Percentiles rank a stretch among this genome's conserved stretches.
Conservation (phyloP, 2,113 vertebrate genomes). For the Oryctolagus cuniculus region DNA sequence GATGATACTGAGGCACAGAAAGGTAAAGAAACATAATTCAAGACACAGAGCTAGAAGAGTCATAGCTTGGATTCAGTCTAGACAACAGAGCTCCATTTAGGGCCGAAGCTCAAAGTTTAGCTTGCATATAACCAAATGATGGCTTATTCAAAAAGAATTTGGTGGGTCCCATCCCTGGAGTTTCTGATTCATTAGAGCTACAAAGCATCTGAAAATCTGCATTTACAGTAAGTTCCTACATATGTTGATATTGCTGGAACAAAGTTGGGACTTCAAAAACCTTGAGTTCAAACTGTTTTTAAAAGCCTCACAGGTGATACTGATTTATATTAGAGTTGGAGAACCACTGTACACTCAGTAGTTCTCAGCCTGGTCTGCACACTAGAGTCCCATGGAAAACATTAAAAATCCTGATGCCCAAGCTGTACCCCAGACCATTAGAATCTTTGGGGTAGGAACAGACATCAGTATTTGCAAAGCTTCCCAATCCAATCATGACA, state of each 20-base stretch:
- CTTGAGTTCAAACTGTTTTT: neutral
- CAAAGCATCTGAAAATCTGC: neutral
- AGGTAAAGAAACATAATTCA: neutral
- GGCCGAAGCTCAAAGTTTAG: neutral
- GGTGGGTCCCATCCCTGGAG: neutral
- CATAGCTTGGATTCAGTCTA: neutral
- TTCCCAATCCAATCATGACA: fast-evolving
- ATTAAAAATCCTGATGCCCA: neutral
- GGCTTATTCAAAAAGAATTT: neutral
- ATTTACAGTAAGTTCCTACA: neutral
- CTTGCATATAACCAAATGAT: neutral
- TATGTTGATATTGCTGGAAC: neutral
- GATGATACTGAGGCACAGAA: neutral
- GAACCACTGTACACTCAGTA: neutral
- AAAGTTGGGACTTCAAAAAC: neutral
- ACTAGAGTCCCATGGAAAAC: neutral
- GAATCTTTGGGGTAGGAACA: neutral
- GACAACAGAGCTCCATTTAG: neutral
- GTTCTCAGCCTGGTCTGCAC: neutral
- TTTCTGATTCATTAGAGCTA: neutral
- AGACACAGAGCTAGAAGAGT: neutral
- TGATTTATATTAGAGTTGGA: neutral
- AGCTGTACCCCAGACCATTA: neutral
- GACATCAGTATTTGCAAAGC: neutral
- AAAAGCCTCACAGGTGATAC: neutral